These are phyloP conservation scores for Synanthedon vespiformis DNA, from an alignment of 2,888 invertebrate species.

Conservation along the genomic window DNA sequence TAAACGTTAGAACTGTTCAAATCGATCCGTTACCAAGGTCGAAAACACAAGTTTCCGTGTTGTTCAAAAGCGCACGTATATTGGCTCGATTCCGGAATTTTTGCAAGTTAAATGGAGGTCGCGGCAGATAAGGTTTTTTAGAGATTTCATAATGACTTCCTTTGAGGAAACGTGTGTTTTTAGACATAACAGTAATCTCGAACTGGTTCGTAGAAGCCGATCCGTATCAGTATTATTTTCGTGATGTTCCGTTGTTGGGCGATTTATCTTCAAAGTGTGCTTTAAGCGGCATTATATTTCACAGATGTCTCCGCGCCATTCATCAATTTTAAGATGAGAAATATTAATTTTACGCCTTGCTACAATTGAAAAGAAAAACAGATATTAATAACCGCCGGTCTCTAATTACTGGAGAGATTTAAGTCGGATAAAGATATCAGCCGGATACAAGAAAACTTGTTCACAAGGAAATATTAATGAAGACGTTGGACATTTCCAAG, in stretches of 20 bases:
- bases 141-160: slow-evolving; percentile 55
- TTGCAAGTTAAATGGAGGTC: slow-evolving; percentile 39
- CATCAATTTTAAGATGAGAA: too few relatives aligned
- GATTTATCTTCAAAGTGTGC: not conserved
- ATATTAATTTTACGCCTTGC: too few relatives aligned
- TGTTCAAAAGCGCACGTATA: slow-evolving; percentile 19
- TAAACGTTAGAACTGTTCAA: slow-evolving; percentile 2
- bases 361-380: not conserved
- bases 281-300: not conserved
- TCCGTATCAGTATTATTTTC: not conserved
- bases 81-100: slow-evolving; percentile 44
- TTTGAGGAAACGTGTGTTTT: slow-evolving; percentile 27
- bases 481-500: slow-evolving; percentile 48
- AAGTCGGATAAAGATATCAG: not conserved
- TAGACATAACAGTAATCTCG: not conserved
- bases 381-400: not conserved
- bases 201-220: not conserved
- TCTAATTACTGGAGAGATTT: not conserved
- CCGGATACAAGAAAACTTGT: slow-evolving; percentile 1
- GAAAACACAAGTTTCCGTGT: slow-evolving; percentile 23
- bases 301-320: too few relatives aligned
- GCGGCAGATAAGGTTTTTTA: slow-evolving; percentile 31
- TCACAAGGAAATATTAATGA: slow-evolving; percentile 44
- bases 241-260: not conserved
- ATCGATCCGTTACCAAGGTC: slow-evolving; percentile 26